Evolutionary conservation across 2,888 invertebrate species (phyloP), one percentile per base, ranked within the genome.

Genomic region (Onthophagus sagittarius): DNA sequence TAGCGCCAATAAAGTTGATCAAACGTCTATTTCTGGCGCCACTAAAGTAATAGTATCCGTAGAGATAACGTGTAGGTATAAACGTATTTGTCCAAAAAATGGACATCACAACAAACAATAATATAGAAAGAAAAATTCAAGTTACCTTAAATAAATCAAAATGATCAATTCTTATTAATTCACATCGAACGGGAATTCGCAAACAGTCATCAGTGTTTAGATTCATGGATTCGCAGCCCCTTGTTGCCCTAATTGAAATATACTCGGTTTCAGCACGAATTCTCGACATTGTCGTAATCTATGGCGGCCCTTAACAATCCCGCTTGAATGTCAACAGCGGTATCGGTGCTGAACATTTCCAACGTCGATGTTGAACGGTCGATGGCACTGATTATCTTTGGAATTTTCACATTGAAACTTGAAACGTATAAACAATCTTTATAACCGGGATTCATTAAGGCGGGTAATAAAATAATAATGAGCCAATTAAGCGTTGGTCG

Each of bases 191-290:
- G 9, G 39, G 39, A 53, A 53, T 53, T 11, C 39, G 39, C 39
- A 53, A 53, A 53, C 39, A 53, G 39, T 11, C 39, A 23, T 23
- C 23, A 23, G 39, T 7, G 39, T 23, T 23, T 23, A 67, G 67
- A 67, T 67, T 67, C 67, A 67, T 67, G 67, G 23, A 53, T 53
- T 53, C 39, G 5, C 39, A 53, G 11, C 39, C 67, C 67, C 67
- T 31, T 67, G 67, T 67, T 67, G 32, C 15, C 67, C 23, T 67
- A 67, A 67, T 67, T 67, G 67, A 67, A 67, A 67, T 67, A 67
- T 67, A 67, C 67, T 67, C 39, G 39, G 39, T 53, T 53, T 53
- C 9, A 11, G 39, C 39, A 53, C 39, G 39, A 53, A 53, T 53
- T 53, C 39, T 53, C 39, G 39, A 53, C 39, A 53, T 53, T 53